A percentile compares a stretch with the other conserved stretches of the same genome.
phyloP scores from a whole-genome alignment of 2,797 vertebrate genomes.

The Spinus olivaceus region DNA sequence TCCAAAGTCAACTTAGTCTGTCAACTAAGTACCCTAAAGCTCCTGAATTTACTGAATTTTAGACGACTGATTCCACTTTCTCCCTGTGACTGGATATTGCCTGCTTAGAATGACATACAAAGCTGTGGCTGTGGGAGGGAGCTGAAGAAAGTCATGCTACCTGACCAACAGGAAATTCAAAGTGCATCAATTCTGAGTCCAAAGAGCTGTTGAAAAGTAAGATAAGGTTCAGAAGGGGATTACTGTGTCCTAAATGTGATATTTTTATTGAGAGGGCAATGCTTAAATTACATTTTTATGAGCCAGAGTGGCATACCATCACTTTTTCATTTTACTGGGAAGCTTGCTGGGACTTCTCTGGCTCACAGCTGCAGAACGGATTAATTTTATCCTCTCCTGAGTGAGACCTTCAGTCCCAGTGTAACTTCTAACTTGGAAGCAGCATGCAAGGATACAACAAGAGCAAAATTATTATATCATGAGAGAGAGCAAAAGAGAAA shows the following conservation, averaged over 20 bases:
- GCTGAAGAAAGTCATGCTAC: constrained; percentile 62
- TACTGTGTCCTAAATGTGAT: constrained; percentile 57
- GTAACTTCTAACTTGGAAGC: constrained; percentile 40
- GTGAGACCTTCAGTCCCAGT: constrained; percentile 17
- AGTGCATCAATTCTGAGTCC: constrained; percentile 60
- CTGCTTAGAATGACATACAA: constrained; percentile 12
- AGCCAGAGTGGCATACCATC: constrained; percentile 49
- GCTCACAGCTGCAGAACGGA: constrained; percentile 48
- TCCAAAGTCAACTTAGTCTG: constrained; percentile 16
- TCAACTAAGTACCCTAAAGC: constrained; percentile 25
- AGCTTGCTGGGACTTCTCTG: constrained; percentile 42
- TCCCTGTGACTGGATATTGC: constrained; percentile 17
- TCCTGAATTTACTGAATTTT: constrained; percentile 29
- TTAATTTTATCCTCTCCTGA: constrained; percentile 61
- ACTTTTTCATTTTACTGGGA: constrained; percentile 52
- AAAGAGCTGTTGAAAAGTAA: constrained; percentile 72
- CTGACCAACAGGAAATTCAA: constrained; percentile 74
- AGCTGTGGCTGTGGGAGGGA: constrained; percentile 53
- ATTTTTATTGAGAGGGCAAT: constrained; percentile 54
- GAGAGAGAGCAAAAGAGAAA: background rate
- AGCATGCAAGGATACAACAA: background rate
- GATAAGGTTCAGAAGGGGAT: constrained; percentile 70
- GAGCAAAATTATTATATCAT: constrained; percentile 2
- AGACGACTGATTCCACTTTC: constrained; percentile 18
- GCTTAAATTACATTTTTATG: constrained; percentile 63